These are phyloP conservation scores for Eulemur rubriventer DNA, from an alignment of 2,797 vertebrate genomes.

Conservation along the genomic window DNA sequence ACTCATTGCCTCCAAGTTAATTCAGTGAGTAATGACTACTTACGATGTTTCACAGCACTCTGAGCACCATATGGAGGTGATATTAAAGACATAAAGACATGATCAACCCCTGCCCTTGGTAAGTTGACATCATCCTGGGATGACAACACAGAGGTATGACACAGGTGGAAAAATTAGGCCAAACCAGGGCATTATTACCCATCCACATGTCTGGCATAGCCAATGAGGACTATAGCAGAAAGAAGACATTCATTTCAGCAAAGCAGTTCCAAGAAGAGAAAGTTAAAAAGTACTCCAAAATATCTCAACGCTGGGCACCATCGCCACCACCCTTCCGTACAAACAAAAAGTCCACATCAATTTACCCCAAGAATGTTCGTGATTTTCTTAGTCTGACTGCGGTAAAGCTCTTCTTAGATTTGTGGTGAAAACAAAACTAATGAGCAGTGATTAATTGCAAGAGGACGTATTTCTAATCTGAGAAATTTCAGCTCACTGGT, in stretches of 20 bases:
- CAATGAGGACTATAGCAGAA: neutral
- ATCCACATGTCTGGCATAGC: neutral
- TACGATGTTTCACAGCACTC: neutral
- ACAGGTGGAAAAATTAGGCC: neutral
- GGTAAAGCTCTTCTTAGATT: neutral
- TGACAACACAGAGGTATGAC: neutral
- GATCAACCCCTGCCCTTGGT: neutral
- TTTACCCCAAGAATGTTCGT: neutral
- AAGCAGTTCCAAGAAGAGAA: neutral
- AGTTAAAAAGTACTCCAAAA: neutral
- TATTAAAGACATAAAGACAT: neutral
- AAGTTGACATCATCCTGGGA: neutral
- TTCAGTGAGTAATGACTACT: neutral
- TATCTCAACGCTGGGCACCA: neutral
- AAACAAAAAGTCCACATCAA: neutral
- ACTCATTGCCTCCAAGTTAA: neutral
- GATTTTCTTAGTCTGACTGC: neutral
- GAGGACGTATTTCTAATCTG: neutral
- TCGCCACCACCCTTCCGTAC: neutral
- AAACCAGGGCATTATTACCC: neutral
- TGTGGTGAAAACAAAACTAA: conserved; percentile 4
- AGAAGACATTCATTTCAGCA: neutral
- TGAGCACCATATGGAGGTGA: neutral
- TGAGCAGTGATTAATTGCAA: conserved; percentile 36
- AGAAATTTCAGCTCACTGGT: conserved; percentile 10